A percentile compares a stretch with the other conserved stretches of the same genome.
Evolutionary conservation across 2,888 invertebrate genomes (phyloP).

Genomic region (Callyntrura guangdongensis): DNA sequence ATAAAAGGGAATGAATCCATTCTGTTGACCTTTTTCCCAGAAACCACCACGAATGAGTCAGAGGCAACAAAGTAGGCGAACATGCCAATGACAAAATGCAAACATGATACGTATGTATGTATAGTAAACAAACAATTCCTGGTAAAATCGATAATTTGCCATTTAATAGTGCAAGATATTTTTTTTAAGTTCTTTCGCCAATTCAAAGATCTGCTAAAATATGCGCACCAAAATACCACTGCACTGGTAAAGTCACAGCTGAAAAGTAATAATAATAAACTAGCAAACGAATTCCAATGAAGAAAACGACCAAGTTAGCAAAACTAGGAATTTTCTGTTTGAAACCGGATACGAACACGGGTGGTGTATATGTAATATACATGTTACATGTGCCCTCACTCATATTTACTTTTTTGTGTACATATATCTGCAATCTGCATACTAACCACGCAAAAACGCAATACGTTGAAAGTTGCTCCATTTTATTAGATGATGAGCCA

Average conservation of each 20-base stretch:
- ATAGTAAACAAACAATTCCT: constrained; percentile 35
- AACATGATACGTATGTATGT: too few species aligned
- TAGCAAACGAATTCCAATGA: background rate
- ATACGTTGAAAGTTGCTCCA: constrained; percentile 4
- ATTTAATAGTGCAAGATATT: background rate
- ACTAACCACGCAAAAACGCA: background rate
- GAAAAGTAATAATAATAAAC: background rate
- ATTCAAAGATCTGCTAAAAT: background rate
- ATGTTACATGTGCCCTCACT: background rate
- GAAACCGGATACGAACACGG: constrained; percentile 49
- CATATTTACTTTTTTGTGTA: constrained; percentile 4
- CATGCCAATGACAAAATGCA: constrained; percentile 14
- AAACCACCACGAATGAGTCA: background rate
- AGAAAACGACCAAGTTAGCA: background rate
- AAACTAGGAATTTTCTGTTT: constrained; percentile 15
- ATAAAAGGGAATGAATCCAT: background rate
- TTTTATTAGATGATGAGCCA: background rate
- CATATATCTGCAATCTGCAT: background rate
- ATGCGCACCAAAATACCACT: background rate
- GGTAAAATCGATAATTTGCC: constrained; percentile 10
- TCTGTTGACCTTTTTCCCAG: background rate
- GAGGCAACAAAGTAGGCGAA: too few species aligned
- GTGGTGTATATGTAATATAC: constrained; percentile 10
- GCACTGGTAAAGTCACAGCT: background rate
- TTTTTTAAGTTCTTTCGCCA: background rate